phyloP scores from a whole-genome alignment of 2,888 invertebrate species.

The Pilophorus perplexus region DNA sequence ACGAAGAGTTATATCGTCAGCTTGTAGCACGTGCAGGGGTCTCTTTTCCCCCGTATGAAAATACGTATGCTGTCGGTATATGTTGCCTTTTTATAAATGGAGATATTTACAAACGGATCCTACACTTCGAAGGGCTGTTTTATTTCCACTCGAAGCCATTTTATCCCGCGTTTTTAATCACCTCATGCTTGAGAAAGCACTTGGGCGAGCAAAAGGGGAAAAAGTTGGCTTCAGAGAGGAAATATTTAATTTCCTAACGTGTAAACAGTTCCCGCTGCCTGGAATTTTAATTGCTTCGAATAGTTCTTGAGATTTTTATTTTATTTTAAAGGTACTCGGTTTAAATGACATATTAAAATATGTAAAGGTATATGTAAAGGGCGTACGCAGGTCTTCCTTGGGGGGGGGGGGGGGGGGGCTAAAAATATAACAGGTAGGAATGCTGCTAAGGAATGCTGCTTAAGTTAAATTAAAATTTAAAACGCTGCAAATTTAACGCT shows the following conservation, averaged over 20 bases:
- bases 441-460: too few relatives aligned
- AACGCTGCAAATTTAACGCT: too few relatives aligned
- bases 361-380: too few relatives aligned
- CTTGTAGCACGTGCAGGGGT: conserved; percentile 30
- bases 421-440: too few relatives aligned
- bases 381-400: too few relatives aligned
- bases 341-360: too few relatives aligned
- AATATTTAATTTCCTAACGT: neutral
- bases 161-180: conserved; percentile 19
- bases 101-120: conserved; percentile 34
- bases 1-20: conserved; percentile 36
- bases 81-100: conserved; percentile 36
- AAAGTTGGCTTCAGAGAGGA: neutral
- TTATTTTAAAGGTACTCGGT: too few relatives aligned
- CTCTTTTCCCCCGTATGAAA: conserved; percentile 27
- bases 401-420: too few relatives aligned
- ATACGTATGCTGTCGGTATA: too few relatives aligned
- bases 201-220: neutral
- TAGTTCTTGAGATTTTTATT: too few relatives aligned
- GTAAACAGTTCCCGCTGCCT: neutral
- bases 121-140: conserved; percentile 31
- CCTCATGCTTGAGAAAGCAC: conserved; percentile 16
- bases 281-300: too few relatives aligned
- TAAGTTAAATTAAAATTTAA: too few relatives aligned
- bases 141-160: conserved; percentile 5